Base-by-base conservation (phyloP, 2,888 invertebrate genomes). In the Plagodis dolabraria region DNA sequence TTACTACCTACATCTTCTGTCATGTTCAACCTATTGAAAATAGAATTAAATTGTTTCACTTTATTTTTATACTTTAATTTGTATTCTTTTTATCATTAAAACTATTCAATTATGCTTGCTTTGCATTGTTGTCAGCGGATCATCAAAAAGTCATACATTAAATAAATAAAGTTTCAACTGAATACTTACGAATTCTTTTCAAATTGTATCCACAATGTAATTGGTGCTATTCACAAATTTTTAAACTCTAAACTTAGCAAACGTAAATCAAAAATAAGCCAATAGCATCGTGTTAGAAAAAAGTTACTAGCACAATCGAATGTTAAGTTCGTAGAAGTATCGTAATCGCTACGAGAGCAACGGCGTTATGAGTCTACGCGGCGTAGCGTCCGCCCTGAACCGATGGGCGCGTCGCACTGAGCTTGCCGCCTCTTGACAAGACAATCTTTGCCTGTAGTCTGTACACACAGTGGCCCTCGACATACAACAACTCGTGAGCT, bases 401-500 rank as follows among this genome's bases (percentile, higher is more conserved):
- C 82, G 86, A 83, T 85, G 80, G 83, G 82, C 85, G 83, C 82
- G 82, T 82, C 79, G 83, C 79, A 92, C 92, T 92, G 92, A 87
- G 80, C 83, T 73, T 72, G 69, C 69, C 68, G 69, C 75, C 85
- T 83, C 87, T 85, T 87, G 86, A 88, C 89, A 86, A 90, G 89
- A 89, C 91, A 89, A 90, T 90, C 88, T 91, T 91, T 86, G 82
- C 82, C 79, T 75, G 83, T 82, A 82, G 77, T 46, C 57, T 47
- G 44, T 57, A 49, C 49, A 49, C 49, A 57, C 49, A 83, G 85
- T 83, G 80, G 82, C 85, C 83, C 86, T 85, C 82, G 73, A 83
- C 79, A 85, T 84, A 87, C 83, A 89, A 87, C 87, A 87, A 88
- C 86, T 87, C 85, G 84, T 81, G 82, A 85, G 88, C 87, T 85